Conservation (phyloP, 92 coral and sea anemone species). For the Epizoanthus ramosus region DNA sequence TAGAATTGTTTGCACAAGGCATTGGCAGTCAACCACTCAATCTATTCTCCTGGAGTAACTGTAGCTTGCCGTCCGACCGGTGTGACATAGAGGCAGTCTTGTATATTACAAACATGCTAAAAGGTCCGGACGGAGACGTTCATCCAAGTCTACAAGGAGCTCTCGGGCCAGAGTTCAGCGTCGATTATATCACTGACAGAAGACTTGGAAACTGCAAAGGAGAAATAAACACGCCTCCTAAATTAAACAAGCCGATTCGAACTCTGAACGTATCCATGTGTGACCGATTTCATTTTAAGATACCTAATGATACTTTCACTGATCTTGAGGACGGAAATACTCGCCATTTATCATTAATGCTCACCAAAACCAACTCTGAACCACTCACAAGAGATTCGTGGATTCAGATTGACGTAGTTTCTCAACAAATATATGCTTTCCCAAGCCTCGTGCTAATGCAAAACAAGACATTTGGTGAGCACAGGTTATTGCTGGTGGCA, state of each 20-base stretch:
- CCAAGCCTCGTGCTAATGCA: neutral
- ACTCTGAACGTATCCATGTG: conserved; percentile 29
- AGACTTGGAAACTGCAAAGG: conserved; percentile 22
- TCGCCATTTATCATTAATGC: conserved; percentile 27
- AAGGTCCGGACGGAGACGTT: conserved; percentile 25
- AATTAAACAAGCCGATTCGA: conserved; percentile 11
- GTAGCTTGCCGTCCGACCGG: conserved; percentile 22
- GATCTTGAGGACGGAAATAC: conserved; percentile 50
- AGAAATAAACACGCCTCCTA: conserved; percentile 39
- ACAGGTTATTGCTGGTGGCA: conserved; percentile 23
- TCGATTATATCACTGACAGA: conserved; percentile 26
- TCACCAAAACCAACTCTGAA: conserved; percentile 2
- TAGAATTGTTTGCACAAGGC: conserved; percentile 40
- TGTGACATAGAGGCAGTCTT: conserved; percentile 43
- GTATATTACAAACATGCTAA: conserved; percentile 20
- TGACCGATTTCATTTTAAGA: conserved; percentile 15
- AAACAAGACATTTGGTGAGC: conserved; percentile 11
- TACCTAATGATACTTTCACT: conserved; percentile 36
- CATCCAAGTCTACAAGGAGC: conserved; percentile 16
- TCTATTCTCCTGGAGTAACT: conserved; percentile 35
- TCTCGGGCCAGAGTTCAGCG: conserved; percentile 32
- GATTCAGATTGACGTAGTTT: conserved; percentile 33
- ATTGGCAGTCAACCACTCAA: conserved; percentile 31
- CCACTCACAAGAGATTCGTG: conserved; percentile 31
- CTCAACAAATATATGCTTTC: conserved; percentile 39